phyloP scores from a whole-genome alignment of 1,140 invertebrate genomes.

The Hylyphantes graminicola region DNA sequence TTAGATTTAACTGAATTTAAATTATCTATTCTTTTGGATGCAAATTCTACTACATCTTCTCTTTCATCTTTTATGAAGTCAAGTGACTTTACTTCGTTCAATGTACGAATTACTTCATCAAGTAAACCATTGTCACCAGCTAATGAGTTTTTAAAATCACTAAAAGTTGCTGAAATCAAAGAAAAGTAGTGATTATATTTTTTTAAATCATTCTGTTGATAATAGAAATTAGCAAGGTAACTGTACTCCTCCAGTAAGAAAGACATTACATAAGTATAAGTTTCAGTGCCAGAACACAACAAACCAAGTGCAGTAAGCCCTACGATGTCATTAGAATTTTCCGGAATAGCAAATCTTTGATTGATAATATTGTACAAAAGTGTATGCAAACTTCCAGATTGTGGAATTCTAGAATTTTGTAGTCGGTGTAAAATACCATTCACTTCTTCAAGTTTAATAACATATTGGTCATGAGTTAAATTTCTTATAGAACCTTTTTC shows the following conservation, averaged over 20 bases:
- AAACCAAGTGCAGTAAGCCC: neutral
- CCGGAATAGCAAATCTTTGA: constrained; percentile 3
- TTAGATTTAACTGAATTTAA: neutral
- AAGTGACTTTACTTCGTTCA: neutral
- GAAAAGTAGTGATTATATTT: constrained; percentile 15
- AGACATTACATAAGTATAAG: constrained; percentile 7
- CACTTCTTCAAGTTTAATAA: neutral
- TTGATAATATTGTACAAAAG: constrained; percentile 4
- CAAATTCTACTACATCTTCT: neutral
- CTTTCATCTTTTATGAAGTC: neutral
- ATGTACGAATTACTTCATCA: constrained; percentile 4
- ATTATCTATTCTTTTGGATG: neutral
- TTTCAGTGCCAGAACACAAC: neutral
- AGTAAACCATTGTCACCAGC: constrained; percentile 3
- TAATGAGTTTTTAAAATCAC: neutral
- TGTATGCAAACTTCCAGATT: neutral
- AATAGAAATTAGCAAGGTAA: constrained; percentile 15
- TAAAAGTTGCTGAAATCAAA: neutral
- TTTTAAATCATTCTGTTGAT: neutral
- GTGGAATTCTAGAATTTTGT: constrained; percentile 1
- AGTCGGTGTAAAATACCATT: neutral
- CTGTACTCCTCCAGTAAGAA: constrained; percentile 1
- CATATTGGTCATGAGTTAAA: neutral
- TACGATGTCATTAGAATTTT: neutral
- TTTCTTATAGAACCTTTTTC: neutral